These are phyloP conservation scores for Dryomyza anilis DNA, from an alignment of 2,888 invertebrate species.

Conservation along the genomic window DNA sequence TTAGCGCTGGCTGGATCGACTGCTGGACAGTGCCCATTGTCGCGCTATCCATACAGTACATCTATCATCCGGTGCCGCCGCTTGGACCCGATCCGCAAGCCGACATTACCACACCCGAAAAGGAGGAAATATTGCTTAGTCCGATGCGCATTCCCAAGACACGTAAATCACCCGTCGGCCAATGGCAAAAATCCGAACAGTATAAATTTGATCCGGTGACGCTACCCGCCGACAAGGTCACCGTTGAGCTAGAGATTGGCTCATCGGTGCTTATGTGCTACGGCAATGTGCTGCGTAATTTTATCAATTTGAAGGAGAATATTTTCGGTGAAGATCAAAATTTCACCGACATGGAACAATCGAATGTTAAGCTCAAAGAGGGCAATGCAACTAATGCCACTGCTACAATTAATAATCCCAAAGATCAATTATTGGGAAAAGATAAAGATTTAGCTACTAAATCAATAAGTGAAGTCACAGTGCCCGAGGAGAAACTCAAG, in stretches of 20 bases:
- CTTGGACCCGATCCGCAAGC: conserved; percentile 87
- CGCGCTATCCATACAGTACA: conserved; percentile 87
- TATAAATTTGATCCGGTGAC: conserved; percentile 86
- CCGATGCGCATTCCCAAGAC: conserved; percentile 89
- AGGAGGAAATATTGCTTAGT: conserved; percentile 88
- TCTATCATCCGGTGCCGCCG: conserved; percentile 91
- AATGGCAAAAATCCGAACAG: conserved; percentile 70
- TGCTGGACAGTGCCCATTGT: conserved; percentile 96
- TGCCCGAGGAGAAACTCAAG: conserved; percentile 67
- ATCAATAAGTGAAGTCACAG: conserved; percentile 58
- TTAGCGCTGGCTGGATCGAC: conserved; percentile 83
- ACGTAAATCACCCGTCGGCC: conserved; percentile 72
- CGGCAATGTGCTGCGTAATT: conserved; percentile 87
- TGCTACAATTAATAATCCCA: conserved; percentile 59
- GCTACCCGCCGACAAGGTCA: conserved; percentile 86
- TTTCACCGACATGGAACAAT: conserved; percentile 89
- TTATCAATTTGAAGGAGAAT: conserved; percentile 92
- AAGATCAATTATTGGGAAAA: conserved; percentile 50
- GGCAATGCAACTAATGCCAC: conserved; percentile 58
- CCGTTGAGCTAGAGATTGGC: conserved; percentile 91
- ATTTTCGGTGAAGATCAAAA: conserved; percentile 96
- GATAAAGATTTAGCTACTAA: conserved; percentile 57
- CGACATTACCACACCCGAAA: conserved; percentile 91
- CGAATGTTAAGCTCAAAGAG: conserved; percentile 62
- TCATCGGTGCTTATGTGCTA: conserved; percentile 90